Evolutionary conservation across 92 coral and sea anemone genomes (phyloP), one percentile per base, ranked within the genome.

Genomic region (Plumapathes pennacea): DNA sequence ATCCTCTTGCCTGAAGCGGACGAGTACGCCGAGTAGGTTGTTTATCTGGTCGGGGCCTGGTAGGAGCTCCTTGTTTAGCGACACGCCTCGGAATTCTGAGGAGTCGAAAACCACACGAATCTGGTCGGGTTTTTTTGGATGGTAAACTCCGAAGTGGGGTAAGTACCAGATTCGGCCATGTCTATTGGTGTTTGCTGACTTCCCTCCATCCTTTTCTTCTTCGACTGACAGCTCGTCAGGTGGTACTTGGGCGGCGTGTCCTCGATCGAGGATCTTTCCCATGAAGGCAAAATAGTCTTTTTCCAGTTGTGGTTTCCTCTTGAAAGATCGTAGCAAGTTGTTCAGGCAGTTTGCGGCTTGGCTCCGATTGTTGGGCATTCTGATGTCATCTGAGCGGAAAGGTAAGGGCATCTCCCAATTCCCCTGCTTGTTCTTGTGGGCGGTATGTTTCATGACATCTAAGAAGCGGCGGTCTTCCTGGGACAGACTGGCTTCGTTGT

Each of bases 381-480:
- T 11, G 8, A 31, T 10, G 42, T 31, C 32, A 8, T 7, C 10
- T 18, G 11, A n/a, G 11, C 59, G 26, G 33, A 62, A 62, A 24
- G 58, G 58, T 3, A 62, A 39, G 25, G 72, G 50, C 72, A 64
- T 64, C 29, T 64, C 65, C 65, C 65, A 50, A 60, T 50, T 64
- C 5, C 72, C 72, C 4, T 24, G 30, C 4, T 25, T 19, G 46
- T 64, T 64, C 37, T 64, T 50, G 46, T 50, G 50, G 37, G 28
- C 46, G 5, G 2, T 45, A 9, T 52, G 13, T 0, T 42, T 40
- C 74, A 67, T 67, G 28, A 67, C 54, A 0, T 67, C 29, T 5
- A 67, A 38, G 55, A 53, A 63, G 10, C 10, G 23, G 2, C 28
- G 71, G 19, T 63, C 71, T 6, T 63, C 59, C 4, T 37, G 20